A percentile compares a stretch with the other conserved stretches of the same genome.
Conservation (phyloP, 1,140 invertebrate genomes). For the Drosophila willistoni region DNA sequence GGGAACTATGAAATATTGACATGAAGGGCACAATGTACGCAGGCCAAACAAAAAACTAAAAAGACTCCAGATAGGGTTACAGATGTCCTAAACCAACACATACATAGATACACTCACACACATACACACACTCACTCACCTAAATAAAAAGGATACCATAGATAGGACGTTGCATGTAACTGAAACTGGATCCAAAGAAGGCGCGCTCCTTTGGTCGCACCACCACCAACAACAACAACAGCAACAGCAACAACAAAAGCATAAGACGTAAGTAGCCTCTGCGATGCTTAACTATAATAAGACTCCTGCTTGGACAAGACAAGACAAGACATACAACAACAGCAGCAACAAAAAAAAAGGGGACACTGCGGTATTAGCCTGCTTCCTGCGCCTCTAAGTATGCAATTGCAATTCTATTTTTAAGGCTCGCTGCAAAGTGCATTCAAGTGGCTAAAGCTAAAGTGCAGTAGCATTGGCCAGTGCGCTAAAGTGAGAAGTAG, state of each 20-base stretch:
- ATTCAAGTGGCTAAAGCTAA: constrained; percentile 71
- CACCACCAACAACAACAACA: constrained; percentile 30
- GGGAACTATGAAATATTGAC: constrained; percentile 64
- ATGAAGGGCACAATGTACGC: constrained; percentile 52
- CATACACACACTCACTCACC: constrained; percentile 8
- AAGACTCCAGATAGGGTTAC: constrained; percentile 73
- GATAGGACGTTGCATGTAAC: constrained; percentile 49
- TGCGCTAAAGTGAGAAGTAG: constrained; percentile 28
- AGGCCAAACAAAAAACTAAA: constrained; percentile 61
- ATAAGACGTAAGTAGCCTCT: constrained; percentile 64
- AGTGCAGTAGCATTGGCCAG: constrained; percentile 61
- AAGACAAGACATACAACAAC: constrained; percentile 33
- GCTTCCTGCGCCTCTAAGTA: constrained; percentile 76
- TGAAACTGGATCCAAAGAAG: constrained; percentile 75
- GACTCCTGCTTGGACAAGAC: constrained; percentile 63
- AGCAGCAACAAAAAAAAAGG: constrained; percentile 13
- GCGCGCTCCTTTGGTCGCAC: constrained; percentile 54
- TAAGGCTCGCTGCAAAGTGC: constrained; percentile 69
- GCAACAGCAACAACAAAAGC: constrained; percentile 34
- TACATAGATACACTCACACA: constrained; percentile 14
- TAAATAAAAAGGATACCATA: constrained; percentile 38
- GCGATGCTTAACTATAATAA: constrained; percentile 76
- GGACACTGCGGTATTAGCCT: constrained; percentile 40
- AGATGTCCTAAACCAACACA: constrained; percentile 72
- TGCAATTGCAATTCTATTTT: constrained; percentile 79